A percentile compares a stretch with the other conserved stretches of the same genome.
phyloP scores from a whole-genome alignment of 2,113 vertebrate genomes.

The Miniopterus natalensis region DNA sequence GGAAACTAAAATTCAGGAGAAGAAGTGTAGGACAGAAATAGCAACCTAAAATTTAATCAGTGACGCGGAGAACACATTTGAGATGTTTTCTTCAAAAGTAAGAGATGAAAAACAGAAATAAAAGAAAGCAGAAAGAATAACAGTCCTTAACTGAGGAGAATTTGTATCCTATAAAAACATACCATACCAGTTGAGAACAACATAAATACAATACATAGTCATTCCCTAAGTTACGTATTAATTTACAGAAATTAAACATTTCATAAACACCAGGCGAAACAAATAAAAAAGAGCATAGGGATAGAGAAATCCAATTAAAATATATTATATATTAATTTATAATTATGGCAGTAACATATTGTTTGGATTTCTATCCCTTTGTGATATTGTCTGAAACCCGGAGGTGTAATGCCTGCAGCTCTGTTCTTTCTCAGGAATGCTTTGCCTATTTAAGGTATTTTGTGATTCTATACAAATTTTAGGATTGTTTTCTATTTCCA shows the following conservation, averaged over 20 bases:
- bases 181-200: not conserved
- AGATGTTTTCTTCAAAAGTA: conserved; percentile 34
- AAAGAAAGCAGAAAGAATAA: not conserved
- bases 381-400: not conserved
- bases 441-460: not conserved
- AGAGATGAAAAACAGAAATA: conserved; percentile 53
- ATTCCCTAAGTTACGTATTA: conserved; percentile 45
- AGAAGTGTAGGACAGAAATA: conserved; percentile 60
- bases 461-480: not conserved
- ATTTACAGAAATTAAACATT: conserved; percentile 47
- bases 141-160: not conserved
- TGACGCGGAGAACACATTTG: conserved; percentile 56
- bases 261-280: conserved; percentile 54
- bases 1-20: conserved; percentile 66
- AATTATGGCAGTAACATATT: not conserved
- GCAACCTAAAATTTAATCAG: conserved; percentile 68
- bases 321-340: conserved; percentile 41
- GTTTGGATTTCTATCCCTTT: not conserved
- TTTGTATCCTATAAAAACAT: not conserved
- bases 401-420: not conserved
- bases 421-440: not conserved
- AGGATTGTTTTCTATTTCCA: not conserved
- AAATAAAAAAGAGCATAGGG: not conserved
- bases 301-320: conserved; percentile 30
- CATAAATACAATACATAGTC: not conserved